Evolutionary conservation across 2,797 vertebrate species (phyloP).

Genomic region (Natrix natrix): DNA sequence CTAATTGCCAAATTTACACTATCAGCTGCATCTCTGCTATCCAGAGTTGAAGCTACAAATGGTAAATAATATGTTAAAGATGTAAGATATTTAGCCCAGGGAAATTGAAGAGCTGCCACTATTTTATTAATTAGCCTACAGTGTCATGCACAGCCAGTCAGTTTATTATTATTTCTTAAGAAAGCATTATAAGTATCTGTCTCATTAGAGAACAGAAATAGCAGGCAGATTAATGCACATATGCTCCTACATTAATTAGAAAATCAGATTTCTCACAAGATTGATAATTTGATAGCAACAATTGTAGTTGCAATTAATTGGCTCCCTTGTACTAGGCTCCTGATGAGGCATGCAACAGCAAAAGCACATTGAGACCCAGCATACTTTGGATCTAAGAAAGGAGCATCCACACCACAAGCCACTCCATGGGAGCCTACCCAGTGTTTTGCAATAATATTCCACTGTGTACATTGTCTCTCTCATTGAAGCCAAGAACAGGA

Average conservation of each 20-base stretch:
- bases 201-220: slow-evolving; percentile 65
- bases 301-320: slow-evolving; percentile 60
- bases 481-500: slow-evolving; percentile 33
- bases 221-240: slow-evolving; percentile 66
- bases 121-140: slow-evolving; percentile 60
- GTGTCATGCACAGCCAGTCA: slow-evolving; percentile 39
- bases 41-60: slow-evolving; percentile 37
- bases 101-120: slow-evolving; percentile 53
- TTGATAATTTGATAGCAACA: slow-evolving; percentile 66
- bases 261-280: slow-evolving; percentile 62
- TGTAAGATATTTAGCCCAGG: slow-evolving; percentile 29
- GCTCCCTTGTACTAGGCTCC: slow-evolving; percentile 48
- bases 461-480: slow-evolving; percentile 46
- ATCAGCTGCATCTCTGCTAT: slow-evolving; percentile 6
- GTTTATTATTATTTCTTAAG: slow-evolving; percentile 63
- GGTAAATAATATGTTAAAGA: neutral
- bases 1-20: slow-evolving; percentile 42
- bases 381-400: slow-evolving; percentile 29
- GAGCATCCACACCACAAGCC: slow-evolving; percentile 33
- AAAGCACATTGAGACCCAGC: slow-evolving; percentile 42
- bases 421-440: slow-evolving; percentile 41
- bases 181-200: slow-evolving; percentile 59
- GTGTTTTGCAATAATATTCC: slow-evolving; percentile 60
- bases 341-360: slow-evolving; percentile 40
- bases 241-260: slow-evolving; percentile 71